A percentile compares a stretch with the other conserved stretches of the same genome.
These are phyloP conservation scores for Cylindroiulus punctatus DNA, from an alignment of 2,888 invertebrate species.

Conservation along the genomic window DNA sequence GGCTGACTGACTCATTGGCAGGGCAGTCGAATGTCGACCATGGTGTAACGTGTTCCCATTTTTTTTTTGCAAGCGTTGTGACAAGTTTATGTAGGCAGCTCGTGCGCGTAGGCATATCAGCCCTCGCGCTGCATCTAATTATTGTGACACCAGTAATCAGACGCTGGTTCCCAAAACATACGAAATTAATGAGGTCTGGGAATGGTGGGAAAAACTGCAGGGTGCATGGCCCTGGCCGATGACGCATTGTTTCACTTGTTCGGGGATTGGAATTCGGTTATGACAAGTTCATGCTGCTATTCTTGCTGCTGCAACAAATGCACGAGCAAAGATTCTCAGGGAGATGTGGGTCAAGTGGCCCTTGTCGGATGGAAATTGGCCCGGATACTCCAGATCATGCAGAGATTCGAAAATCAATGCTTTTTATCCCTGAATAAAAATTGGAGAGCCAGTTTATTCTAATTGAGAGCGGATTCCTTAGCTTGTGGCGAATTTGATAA, in stretches of 20 bases:
- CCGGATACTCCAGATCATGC: too few relatives aligned
- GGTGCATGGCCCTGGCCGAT: not conserved
- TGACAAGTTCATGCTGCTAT: not conserved
- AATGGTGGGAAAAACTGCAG: constrained; percentile 29
- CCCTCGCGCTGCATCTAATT: not conserved
- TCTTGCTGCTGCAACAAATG: not conserved
- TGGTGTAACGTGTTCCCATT: constrained; percentile 1
- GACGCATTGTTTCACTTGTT: not conserved
- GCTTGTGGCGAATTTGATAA: too few relatives aligned
- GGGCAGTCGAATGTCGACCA: not conserved
- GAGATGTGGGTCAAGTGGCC: too few relatives aligned
- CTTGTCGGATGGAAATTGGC: too few relatives aligned
- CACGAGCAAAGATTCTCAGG: too few relatives aligned
- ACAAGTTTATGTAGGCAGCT: constrained; percentile 1
- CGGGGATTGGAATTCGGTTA: not conserved
- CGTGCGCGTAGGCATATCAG: not conserved
- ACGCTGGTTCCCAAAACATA: not conserved
- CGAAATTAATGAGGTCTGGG: not conserved
- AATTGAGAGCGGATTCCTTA: too few relatives aligned
- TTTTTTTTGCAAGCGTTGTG: not conserved
- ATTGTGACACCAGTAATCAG: constrained; percentile 10
- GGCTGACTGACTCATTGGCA: not conserved
- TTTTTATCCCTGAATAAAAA: too few relatives aligned
- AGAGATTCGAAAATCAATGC: too few relatives aligned
- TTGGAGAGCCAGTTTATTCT: too few relatives aligned